A percentile compares a stretch with the other conserved stretches of the same genome.
Conservation (phyloP, 2,888 invertebrate genomes). For the Abscondita cerata region DNA sequence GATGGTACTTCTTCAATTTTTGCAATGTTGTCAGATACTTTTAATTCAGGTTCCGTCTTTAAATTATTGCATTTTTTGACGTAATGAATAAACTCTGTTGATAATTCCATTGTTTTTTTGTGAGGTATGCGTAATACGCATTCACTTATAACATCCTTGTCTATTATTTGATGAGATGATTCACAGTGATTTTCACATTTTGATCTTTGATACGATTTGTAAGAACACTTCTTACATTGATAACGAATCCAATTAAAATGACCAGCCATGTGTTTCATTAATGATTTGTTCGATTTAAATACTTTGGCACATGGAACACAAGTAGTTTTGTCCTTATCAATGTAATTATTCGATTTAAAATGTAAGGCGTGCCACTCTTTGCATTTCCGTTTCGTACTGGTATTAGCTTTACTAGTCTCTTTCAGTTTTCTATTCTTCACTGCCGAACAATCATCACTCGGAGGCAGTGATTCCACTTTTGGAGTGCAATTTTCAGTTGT, state of each 20-base stretch:
- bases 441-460: no score
- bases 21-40: background rate
- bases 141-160: constrained; percentile 58
- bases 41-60: constrained; percentile 18
- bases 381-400: background rate
- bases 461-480: no score
- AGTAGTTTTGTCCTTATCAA: constrained; percentile 57
- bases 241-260: constrained; percentile 78
- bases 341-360: constrained; percentile 46
- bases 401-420: background rate
- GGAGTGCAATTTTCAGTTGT: background rate
- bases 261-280: constrained; percentile 68
- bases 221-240: constrained; percentile 77
- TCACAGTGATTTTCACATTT: constrained; percentile 72
- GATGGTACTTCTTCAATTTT: background rate
- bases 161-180: constrained; percentile 61
- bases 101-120: constrained; percentile 49
- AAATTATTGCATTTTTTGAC: constrained; percentile 2
- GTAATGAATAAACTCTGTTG: constrained; percentile 44
- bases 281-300: constrained; percentile 61
- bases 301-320: constrained; percentile 64
- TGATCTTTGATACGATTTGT: constrained; percentile 69
- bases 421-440: background rate
- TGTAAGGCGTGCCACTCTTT: constrained; percentile 2
- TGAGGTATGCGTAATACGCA: constrained; percentile 51